Evolutionary conservation across 2,888 invertebrate species (phyloP), one percentile per base, ranked within the genome.

Genomic region (Lasioglossum marginatum): DNA sequence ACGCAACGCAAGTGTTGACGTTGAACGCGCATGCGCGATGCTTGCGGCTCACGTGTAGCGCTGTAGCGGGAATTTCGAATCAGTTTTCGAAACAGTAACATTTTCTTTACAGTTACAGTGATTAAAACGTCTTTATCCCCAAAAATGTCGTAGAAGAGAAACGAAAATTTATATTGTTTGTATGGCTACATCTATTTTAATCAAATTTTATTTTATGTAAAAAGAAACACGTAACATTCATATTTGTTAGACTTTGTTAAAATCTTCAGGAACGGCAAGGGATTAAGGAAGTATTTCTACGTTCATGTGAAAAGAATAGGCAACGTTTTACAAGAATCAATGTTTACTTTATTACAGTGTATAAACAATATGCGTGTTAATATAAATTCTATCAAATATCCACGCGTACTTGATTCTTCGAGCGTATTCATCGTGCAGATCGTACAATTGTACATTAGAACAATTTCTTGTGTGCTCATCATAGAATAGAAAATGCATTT

Each of bases 51-150:
- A 75, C 27, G 63, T 71, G 76, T n/a, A 19, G 6, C 23, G 6
- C 2, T 1, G 14, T 60, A 52, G 89, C 87, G 89, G 80, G 66
- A 76, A 81, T 68, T 86, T 82, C 37, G 27, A 79, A 48, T 40
- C 34, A 4, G 3, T 34, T 34, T 34, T 34, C 34, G 34, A 4
- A 4, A 2, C 40, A 10, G 40, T 40, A 40, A 12, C 40, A 43
- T 3, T 12, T 12, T 43, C 40, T 12, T 43, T 43, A 12, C 40
- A 12, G 40, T 43, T 12, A 43, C 12, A 43, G 40, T 12, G 40
- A 43, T 43, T 3, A 3, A 43, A 43, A 43, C 40, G 40, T 43
- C 2, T 43, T 43, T 43, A 14, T 43, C 40, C 12, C 12, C 12
- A 43, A 12, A 43, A 12, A 12, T 43, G 40, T 37, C 6, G 37